Percentiles rank a stretch among this genome's conserved stretches.
phyloP scores from a whole-genome alignment of 2,888 invertebrate genomes.

The Maniola hyperantus region DNA sequence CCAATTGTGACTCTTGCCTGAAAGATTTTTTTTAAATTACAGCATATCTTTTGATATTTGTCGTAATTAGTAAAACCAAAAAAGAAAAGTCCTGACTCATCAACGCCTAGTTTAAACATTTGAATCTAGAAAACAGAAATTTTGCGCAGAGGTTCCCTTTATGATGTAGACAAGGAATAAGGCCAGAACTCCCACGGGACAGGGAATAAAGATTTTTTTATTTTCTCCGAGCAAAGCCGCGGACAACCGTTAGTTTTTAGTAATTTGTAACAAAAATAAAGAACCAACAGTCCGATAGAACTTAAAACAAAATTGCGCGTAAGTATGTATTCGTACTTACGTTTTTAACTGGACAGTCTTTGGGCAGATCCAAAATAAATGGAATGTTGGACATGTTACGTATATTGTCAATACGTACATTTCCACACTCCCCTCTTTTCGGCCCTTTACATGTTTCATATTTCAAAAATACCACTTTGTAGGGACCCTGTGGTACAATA shows the following conservation, averaged over 20 bases:
- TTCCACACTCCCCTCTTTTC: constrained; percentile 60
- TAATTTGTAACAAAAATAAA: too few relatives aligned
- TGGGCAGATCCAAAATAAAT: constrained; percentile 56
- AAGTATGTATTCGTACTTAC: constrained; percentile 42
- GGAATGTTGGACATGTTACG: constrained; percentile 62
- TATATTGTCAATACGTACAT: constrained; percentile 51
- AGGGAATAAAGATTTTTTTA: too few relatives aligned
- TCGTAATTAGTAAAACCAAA: too few relatives aligned
- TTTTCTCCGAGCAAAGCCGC: too few relatives aligned
- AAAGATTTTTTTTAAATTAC: constrained; percentile 13
- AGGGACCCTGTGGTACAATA: constrained; percentile 61
- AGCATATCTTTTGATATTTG: too few relatives aligned
- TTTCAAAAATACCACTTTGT: constrained; percentile 51
- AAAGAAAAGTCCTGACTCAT: too few relatives aligned
- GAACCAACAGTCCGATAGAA: neutral
- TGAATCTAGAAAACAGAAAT: too few relatives aligned
- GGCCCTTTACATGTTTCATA: constrained; percentile 67
- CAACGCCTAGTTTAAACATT: too few relatives aligned
- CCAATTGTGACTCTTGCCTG: constrained; percentile 64
- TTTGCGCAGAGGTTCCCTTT: too few relatives aligned
- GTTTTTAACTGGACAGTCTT: constrained; percentile 61
- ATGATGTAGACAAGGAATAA: too few relatives aligned
- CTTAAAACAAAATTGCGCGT: neutral
- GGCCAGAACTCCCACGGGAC: too few relatives aligned
- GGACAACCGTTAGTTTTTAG: too few relatives aligned